Percentiles rank a stretch among this genome's conserved stretches.
Conservation (phyloP, 2,113 vertebrate species). For the Chrysochloris asiatica region DNA sequence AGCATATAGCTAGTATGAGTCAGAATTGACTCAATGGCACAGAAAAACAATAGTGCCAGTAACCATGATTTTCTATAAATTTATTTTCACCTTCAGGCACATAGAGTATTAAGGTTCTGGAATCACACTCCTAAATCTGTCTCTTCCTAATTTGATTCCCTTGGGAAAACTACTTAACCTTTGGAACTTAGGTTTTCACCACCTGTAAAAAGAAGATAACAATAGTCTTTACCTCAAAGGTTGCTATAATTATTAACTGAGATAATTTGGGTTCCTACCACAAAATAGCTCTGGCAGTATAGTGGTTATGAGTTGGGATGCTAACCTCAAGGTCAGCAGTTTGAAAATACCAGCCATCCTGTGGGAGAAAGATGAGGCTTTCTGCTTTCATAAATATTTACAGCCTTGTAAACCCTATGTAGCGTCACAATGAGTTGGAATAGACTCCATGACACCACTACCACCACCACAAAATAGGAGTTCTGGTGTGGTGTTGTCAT, state of each 20-base stretch:
- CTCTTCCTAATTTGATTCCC: not conserved
- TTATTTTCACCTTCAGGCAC: slow-evolving; percentile 25
- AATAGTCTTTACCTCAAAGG: not conserved
- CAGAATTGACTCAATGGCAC: not conserved
- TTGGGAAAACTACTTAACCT: too few relatives aligned
- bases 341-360: too few relatives aligned
- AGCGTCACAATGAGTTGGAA: too few relatives aligned
- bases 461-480: too few relatives aligned
- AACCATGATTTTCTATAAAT: not conserved
- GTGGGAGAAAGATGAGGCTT: too few relatives aligned
- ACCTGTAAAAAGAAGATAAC: not conserved
- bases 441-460: too few relatives aligned
- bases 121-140: not conserved
- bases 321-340: too few relatives aligned
- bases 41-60: not conserved
- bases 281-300: not conserved
- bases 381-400: too few relatives aligned
- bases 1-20: not conserved
- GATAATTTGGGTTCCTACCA: not conserved
- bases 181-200: not conserved
- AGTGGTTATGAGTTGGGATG: too few relatives aligned
- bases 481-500: too few relatives aligned
- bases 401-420: too few relatives aligned
- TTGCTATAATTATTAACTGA: not conserved
- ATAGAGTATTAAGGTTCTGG: not conserved